phyloP scores from a whole-genome alignment of 2,113 vertebrate species.

The Clupea harengus region DNA sequence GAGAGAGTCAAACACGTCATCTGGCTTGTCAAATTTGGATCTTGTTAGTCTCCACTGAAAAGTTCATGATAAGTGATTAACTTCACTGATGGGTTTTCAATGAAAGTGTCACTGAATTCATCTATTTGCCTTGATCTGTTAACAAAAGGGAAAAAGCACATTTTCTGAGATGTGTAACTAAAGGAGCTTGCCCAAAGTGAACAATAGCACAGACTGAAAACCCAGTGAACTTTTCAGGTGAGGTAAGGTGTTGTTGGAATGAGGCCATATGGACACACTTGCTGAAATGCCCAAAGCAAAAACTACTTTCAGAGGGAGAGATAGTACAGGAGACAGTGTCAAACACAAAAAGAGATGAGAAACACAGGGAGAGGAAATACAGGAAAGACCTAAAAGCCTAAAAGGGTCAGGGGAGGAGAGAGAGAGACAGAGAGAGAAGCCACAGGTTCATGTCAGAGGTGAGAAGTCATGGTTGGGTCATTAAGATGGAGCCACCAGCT shows the following conservation, averaged over 20 bases:
- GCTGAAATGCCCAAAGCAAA: neutral
- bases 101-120: neutral
- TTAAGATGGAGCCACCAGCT: neutral
- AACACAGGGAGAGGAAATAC: neutral
- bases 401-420: neutral
- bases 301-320: neutral
- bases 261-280: neutral
- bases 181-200: neutral
- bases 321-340: neutral
- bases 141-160: neutral
- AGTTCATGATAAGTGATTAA: neutral
- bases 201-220: neutral
- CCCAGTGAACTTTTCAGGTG: neutral
- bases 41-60: neutral
- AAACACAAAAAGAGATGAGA: neutral
- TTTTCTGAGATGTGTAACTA: neutral
- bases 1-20: neutral
- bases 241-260: neutral
- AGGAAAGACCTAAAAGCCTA: no score
- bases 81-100: neutral
- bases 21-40: neutral
- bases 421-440: neutral
- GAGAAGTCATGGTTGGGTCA: neutral
- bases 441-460: neutral
- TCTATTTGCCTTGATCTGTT: conserved; percentile 3